These are phyloP conservation scores for Limnephilus marmoratus DNA, from an alignment of 2,888 invertebrate species.

Conservation along the genomic window DNA sequence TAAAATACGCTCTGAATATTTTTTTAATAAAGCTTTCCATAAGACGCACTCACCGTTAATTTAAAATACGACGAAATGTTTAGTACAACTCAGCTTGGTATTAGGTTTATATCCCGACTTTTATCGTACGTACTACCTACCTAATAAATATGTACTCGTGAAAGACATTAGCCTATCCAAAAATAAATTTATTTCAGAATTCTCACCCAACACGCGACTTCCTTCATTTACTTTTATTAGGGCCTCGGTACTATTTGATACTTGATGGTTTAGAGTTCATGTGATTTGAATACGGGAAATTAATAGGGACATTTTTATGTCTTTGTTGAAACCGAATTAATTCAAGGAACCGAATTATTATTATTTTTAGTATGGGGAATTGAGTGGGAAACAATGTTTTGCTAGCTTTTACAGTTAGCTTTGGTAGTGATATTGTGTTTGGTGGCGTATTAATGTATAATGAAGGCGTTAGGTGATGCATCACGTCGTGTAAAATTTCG, in stretches of 20 bases:
- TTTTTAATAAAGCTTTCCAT: too few relatives aligned
- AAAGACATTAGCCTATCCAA: background rate
- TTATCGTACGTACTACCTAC: background rate
- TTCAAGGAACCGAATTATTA: background rate
- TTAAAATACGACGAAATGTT: background rate
- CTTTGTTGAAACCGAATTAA: background rate
- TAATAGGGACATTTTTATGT: slow-evolving; percentile 28
- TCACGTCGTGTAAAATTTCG: too few relatives aligned
- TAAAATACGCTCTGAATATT: too few relatives aligned
- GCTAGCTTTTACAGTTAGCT: background rate
- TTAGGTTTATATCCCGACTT: background rate
- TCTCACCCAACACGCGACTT: slow-evolving; percentile 11
- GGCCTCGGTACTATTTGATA: background rate
- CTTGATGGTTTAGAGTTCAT: background rate
- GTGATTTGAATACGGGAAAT: slow-evolving; percentile 15
- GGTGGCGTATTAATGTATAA: too few relatives aligned
- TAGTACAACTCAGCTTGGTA: background rate
- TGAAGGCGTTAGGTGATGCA: too few relatives aligned
- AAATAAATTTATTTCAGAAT: slow-evolving; percentile 8
- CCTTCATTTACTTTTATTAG: slow-evolving; percentile 9
- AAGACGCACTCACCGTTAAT: background rate
- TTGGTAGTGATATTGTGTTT: background rate
- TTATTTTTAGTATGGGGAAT: background rate
- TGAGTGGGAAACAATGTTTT: background rate
- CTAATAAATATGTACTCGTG: background rate